These are phyloP conservation scores for Spialia ferax DNA, from an alignment of 2,888 invertebrate genomes.

Conservation along the genomic window DNA sequence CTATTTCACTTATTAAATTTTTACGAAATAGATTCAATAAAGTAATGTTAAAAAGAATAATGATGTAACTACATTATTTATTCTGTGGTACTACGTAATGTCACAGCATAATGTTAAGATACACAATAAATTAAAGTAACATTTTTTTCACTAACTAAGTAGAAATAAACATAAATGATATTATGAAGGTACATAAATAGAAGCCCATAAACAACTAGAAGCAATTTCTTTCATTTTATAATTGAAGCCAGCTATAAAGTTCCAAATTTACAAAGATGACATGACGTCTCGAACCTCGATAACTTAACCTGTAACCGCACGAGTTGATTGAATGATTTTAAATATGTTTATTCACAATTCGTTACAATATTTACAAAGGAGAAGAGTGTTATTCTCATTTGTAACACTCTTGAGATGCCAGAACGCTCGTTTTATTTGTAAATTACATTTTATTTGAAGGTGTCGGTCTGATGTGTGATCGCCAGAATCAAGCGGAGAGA, in stretches of 20 bases:
- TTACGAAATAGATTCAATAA: too few species aligned
- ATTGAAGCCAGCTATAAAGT: constrained; percentile 10
- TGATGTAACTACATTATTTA: too few species aligned
- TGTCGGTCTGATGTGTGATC: constrained; percentile 7
- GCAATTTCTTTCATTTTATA: background rate
- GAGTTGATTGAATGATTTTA: constrained; percentile 36
- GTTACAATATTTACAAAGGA: constrained; percentile 27
- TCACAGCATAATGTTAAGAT: too few species aligned
- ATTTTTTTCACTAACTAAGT: too few species aligned
- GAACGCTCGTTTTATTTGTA: constrained; percentile 28
- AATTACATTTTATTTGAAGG: constrained; percentile 26
- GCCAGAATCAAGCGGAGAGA: constrained; percentile 22
- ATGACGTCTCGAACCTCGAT: constrained; percentile 29
- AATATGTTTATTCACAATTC: constrained; percentile 39
- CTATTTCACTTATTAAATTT: background rate
- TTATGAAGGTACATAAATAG: too few species aligned
- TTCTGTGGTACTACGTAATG: too few species aligned
- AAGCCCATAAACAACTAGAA: background rate
- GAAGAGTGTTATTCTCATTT: constrained; percentile 28
- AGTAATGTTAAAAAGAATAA: too few species aligned
- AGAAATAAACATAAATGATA: too few species aligned
- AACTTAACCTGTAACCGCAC: constrained; percentile 27
- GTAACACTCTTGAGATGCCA: constrained; percentile 24
- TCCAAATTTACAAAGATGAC: constrained; percentile 41
- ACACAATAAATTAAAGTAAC: too few species aligned